phyloP scores from a whole-genome alignment of 2,888 invertebrate species.

The Empis livida region DNA sequence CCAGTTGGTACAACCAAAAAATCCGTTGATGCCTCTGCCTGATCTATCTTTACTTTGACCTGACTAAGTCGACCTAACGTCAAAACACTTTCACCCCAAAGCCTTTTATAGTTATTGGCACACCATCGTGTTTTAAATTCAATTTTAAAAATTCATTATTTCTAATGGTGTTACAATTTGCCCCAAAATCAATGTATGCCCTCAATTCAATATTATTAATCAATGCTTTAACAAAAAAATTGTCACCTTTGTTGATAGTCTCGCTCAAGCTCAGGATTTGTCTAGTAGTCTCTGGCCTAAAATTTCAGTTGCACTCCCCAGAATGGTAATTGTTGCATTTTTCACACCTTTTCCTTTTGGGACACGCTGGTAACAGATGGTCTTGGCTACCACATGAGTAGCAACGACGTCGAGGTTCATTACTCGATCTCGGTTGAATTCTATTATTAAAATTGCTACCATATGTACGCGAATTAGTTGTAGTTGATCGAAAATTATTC shows the following conservation, averaged over 20 bases:
- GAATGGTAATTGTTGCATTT: conserved; percentile 1
- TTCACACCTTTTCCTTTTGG: background rate
- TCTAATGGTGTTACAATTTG: conserved; percentile 1
- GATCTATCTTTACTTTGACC: conserved; percentile 4
- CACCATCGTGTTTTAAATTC: background rate
- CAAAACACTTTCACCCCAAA: conserved; percentile 1
- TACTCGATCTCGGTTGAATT: too few relatives aligned
- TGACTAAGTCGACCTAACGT: background rate
- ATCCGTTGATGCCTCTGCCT: conserved; percentile 3
- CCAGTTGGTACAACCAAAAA: conserved; percentile 4
- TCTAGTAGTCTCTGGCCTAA: conserved; percentile 1
- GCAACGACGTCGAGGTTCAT: too few relatives aligned
- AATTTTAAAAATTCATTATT: background rate
- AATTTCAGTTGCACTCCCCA: conserved; percentile 2
- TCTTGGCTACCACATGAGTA: too few relatives aligned
- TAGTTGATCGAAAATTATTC: background rate
- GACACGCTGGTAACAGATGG: too few relatives aligned
- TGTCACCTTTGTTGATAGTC: conserved; percentile 2
- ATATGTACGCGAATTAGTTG: too few relatives aligned
- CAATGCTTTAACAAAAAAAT: conserved; percentile 4
- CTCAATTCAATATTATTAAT: conserved; percentile 4
- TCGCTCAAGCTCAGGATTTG: background rate
- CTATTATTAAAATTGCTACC: too few relatives aligned
- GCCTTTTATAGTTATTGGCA: conserved; percentile 6
- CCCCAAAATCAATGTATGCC: conserved; percentile 8